Conservation (phyloP, 2,888 invertebrate genomes). For the Drosophila siamana region DNA sequence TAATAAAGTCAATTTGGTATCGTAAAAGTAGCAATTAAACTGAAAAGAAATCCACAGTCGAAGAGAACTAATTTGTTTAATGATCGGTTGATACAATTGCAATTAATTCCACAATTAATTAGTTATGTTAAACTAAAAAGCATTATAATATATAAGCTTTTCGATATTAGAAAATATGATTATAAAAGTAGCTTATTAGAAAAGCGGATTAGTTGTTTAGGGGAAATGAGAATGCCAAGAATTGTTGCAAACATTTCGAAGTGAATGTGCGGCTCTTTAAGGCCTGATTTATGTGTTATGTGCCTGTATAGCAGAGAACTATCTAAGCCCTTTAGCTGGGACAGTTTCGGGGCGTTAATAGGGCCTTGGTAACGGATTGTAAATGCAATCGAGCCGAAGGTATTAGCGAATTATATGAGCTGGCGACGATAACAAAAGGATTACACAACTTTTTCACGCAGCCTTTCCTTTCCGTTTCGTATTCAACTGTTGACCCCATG, state of each 20-base stretch:
- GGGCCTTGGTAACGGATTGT: conserved; percentile 17
- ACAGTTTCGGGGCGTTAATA: conserved; percentile 15
- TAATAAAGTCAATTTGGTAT: not conserved
- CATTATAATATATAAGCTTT: no score
- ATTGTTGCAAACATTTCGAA: not conserved
- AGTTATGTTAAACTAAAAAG: no score
- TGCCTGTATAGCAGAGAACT: not conserved
- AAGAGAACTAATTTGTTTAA: not conserved
- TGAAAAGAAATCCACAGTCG: not conserved
- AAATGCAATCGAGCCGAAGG: conserved; percentile 32
- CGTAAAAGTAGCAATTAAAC: not conserved
- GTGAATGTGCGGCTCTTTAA: not conserved
- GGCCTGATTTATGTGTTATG: conserved; percentile 4
- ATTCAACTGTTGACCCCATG: conserved; percentile 66
- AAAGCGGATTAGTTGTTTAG: not conserved
- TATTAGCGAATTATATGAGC: conserved; percentile 45
- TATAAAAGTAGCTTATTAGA: not conserved
- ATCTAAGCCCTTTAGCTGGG: not conserved
- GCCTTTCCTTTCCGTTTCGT: conserved; percentile 39
- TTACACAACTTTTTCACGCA: conserved; percentile 68
- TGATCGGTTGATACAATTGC: not conserved
- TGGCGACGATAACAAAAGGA: conserved; percentile 54
- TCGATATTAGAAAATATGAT: not conserved
- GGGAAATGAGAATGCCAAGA: not conserved
- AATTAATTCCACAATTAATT: no score